Percentiles rank a stretch among this genome's conserved stretches.
phyloP scores from a whole-genome alignment of 2,888 invertebrate genomes.

The Clitarchus hookeri region DNA sequence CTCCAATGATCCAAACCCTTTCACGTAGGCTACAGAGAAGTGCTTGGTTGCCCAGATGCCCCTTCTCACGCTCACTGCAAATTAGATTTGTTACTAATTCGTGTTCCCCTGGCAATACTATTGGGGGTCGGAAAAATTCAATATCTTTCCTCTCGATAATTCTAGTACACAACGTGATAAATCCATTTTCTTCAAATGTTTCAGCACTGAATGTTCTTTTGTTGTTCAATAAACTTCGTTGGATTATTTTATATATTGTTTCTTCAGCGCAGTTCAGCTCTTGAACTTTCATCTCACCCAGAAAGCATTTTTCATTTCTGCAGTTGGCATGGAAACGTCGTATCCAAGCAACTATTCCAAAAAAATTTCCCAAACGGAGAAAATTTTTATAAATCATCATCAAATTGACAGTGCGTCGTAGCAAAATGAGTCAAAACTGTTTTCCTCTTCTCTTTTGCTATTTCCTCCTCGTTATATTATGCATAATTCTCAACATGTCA shows the following conservation, averaged over 20 bases:
- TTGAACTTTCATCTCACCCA: too few species aligned
- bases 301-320: too few species aligned
- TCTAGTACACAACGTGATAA: neutral
- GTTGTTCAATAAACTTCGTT: too few species aligned
- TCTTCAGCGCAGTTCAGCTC: too few species aligned
- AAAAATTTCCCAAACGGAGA: neutral
- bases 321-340: too few species aligned
- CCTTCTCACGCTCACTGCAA: neutral
- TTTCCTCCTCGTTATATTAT: neutral
- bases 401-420: neutral
- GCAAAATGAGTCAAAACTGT: neutral
- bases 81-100: neutral
- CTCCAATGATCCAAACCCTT: neutral
- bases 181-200: neutral
- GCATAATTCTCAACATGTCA: neutral
- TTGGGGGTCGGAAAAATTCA: neutral
- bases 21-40: neutral
- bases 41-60: neutral
- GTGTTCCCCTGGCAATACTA: neutral
- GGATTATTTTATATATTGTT: too few species aligned
- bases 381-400: neutral
- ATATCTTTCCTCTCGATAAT: neutral
- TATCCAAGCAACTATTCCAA: too few species aligned
- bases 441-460: neutral
- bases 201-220: too few species aligned